Base-by-base conservation (phyloP, 2,113 vertebrate genomes). In the Dryoscopus gambensis region DNA sequence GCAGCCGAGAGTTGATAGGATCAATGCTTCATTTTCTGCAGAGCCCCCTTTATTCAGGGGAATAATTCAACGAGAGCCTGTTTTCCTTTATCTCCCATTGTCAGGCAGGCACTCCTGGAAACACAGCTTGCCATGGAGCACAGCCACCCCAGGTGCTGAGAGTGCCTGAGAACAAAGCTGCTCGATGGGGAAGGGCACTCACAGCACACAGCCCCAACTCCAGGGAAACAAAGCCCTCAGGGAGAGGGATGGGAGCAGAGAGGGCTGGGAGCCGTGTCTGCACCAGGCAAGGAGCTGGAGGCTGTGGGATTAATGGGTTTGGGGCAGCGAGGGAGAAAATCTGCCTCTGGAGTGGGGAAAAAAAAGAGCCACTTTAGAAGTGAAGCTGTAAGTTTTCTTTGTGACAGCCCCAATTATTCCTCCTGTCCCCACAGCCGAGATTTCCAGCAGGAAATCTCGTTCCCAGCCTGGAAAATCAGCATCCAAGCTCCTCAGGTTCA, bases 31-130 rank as follows among this genome's bases (percentile, higher is more conserved):
- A 95, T 96, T 96, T 89, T 95, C 93, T 42, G 88, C 93, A 95
- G 93, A 95, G 95, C 92, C 95, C 94, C 95, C 91, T 95, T 96
- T 95, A 96, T 96, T 96, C 93, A 93, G 75, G 44, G 90, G 80
- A 96, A 95, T 94, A 93, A 97, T 95, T 90, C 96, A 93, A 94
- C 73, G 11, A 96, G 83, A 95, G 96, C 44, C 92, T 89, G 84
- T 95, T 96, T 95, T 94, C 95, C 93, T 96, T 96, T 90, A 93
- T 94, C 94, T 95, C 76, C 83, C 93, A 95, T 95, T 96, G 93
- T 94, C 95, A 96, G 96, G 95, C 95, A 97, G 96, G 85, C 85
- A 67, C 90, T 96, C 88, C 92, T 96, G 68, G 85, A 96, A 94
- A 57, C 57, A 49, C 92, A 89, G 97, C 94, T 57, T 89, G 94